These are phyloP conservation scores for Uropsilus gracilis DNA, from an alignment of 2,113 vertebrate genomes.

Conservation along the genomic window DNA sequence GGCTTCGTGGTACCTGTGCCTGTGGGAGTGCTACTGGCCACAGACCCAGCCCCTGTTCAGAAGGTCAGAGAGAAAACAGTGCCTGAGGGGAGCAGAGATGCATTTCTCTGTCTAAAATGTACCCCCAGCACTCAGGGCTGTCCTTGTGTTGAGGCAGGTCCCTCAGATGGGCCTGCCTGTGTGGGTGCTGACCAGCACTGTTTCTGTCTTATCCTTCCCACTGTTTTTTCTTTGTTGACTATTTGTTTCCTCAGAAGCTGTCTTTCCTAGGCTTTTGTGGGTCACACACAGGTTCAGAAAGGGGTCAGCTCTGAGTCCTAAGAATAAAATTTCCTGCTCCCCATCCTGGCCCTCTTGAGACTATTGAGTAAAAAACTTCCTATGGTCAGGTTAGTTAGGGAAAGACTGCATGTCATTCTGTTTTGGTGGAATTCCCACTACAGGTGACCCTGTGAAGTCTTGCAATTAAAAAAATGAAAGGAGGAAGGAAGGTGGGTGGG, in stretches of 20 bases:
- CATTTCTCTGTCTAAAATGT: neutral
- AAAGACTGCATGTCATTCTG: neutral
- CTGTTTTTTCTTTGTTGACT: neutral
- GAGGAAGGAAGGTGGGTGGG: neutral
- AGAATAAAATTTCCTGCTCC: neutral
- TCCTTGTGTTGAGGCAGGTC: neutral
- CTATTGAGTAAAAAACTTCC: neutral
- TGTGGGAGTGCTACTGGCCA: too few species aligned
- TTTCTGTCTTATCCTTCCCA: accelerated
- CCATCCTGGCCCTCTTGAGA: neutral
- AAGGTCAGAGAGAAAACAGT: neutral
- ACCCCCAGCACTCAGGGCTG: accelerated
- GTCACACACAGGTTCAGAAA: neutral
- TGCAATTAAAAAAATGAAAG: neutral
- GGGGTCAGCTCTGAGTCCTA: neutral
- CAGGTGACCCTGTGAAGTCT: neutral
- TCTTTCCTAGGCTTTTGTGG: neutral
- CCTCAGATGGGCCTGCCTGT: neutral
- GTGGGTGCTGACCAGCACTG: accelerated
- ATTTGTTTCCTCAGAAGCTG: neutral
- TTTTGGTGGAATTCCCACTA: neutral
- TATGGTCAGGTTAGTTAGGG: neutral
- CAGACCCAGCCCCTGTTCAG: neutral
- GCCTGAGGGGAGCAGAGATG: neutral
- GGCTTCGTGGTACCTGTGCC: accelerated